These are phyloP conservation scores for Drosophila littoralis DNA, from an alignment of 1,140 invertebrate species.

Conservation along the genomic window DNA sequence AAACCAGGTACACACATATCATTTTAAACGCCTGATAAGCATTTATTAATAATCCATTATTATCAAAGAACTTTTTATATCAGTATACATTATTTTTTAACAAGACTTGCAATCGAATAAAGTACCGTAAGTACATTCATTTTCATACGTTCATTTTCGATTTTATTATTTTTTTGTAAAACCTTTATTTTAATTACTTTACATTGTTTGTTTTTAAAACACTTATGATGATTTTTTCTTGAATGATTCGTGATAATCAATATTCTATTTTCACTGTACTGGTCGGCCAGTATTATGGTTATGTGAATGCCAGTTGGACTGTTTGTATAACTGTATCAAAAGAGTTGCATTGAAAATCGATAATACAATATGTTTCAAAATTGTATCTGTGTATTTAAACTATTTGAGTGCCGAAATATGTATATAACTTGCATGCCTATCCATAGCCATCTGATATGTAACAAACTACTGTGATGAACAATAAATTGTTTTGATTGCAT, in stretches of 20 bases:
- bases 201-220: slow-evolving; percentile 62
- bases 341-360: slow-evolving; percentile 29
- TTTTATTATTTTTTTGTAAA: slow-evolving; percentile 54
- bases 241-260: slow-evolving; percentile 6
- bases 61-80: slow-evolving; percentile 56
- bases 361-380: slow-evolving; percentile 29
- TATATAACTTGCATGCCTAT: slow-evolving; percentile 17
- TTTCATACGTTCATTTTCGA: background rate
- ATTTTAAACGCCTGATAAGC: slow-evolving; percentile 56
- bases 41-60: slow-evolving; percentile 65
- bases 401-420: slow-evolving; percentile 27
- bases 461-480: slow-evolving; percentile 66
- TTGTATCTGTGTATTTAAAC: slow-evolving; percentile 25
- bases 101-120: slow-evolving; percentile 51
- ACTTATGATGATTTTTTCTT: slow-evolving; percentile 35
- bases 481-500: slow-evolving; percentile 42
- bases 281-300: background rate
- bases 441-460: slow-evolving; percentile 66
- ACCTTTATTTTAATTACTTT: slow-evolving; percentile 26
- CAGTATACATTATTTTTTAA: slow-evolving; percentile 47
- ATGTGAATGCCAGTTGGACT: slow-evolving; percentile 34
- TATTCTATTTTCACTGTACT: slow-evolving; percentile 1
- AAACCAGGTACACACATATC: background rate
- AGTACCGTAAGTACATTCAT: slow-evolving; percentile 8
- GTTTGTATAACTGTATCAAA: slow-evolving; percentile 74